Conservation (phyloP, 2,888 invertebrate genomes). For the Apotomis capreana region DNA sequence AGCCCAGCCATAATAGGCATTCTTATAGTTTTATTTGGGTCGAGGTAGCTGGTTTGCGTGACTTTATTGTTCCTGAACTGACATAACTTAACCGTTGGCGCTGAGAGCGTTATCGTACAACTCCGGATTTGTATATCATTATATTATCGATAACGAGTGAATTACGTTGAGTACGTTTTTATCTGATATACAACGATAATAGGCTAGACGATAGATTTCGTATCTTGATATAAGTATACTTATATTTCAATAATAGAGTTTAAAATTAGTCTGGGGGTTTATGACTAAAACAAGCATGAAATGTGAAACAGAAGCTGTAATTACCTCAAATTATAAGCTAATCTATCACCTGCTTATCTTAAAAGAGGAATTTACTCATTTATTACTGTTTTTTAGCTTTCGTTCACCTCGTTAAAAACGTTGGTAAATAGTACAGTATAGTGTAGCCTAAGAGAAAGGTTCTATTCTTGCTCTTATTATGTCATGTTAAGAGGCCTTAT, state of each 20-base stretch:
- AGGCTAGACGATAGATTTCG: not conserved
- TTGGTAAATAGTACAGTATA: too few relatives aligned
- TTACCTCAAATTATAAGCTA: too few relatives aligned
- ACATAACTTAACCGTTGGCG: slow-evolving; percentile 5
- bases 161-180: slow-evolving; percentile 8
- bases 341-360: too few relatives aligned
- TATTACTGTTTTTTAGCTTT: too few relatives aligned
- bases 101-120: slow-evolving; percentile 3
- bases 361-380: too few relatives aligned
- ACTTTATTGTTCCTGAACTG: slow-evolving; percentile 15
- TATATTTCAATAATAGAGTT: not conserved
- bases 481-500: too few relatives aligned
- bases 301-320: too few relatives aligned
- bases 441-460: too few relatives aligned
- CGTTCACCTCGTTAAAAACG: too few relatives aligned
- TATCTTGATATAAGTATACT: not conserved
- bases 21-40: slow-evolving; percentile 33
- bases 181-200: slow-evolving; percentile 12
- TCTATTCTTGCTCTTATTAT: too few relatives aligned
- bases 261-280: too few relatives aligned
- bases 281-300: too few relatives aligned
- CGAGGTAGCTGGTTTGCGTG: slow-evolving; percentile 24
- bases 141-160: slow-evolving; percentile 21
- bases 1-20: slow-evolving; percentile 22
- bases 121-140: slow-evolving; percentile 5